Percentiles rank a stretch among this genome's conserved stretches.
These are phyloP conservation scores for Eufriesea mexicana DNA, from an alignment of 1,140 invertebrate genomes.

Conservation along the genomic window DNA sequence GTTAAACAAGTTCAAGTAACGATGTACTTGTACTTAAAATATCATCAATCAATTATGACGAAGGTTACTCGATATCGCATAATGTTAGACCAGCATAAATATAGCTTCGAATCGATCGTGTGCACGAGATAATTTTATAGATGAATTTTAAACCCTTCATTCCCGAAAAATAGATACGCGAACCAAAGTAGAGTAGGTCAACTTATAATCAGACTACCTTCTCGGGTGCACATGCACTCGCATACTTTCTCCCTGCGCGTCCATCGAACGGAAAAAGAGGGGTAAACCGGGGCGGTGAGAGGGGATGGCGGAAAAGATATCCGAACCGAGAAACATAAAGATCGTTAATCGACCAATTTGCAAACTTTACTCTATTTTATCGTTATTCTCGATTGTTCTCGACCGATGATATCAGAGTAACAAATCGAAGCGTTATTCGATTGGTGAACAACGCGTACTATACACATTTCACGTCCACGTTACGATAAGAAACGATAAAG, in stretches of 20 bases:
- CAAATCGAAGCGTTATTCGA: background rate
- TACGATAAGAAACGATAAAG: background rate
- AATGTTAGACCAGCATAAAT: conserved; percentile 25
- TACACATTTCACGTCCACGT: background rate
- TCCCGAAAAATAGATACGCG: conserved; percentile 43
- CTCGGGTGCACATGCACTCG: conserved; percentile 41
- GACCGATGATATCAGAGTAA: background rate
- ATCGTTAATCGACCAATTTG: background rate
- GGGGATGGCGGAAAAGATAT: background rate
- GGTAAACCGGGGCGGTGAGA: no score
- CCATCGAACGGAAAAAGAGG: conserved; percentile 29
- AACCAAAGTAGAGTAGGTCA: conserved; percentile 64
- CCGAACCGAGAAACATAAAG: background rate
- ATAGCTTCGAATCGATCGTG: conserved; percentile 28
- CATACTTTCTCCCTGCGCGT: conserved; percentile 40
- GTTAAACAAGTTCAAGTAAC: background rate
- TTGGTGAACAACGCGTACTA: background rate
- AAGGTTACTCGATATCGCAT: conserved; percentile 36
- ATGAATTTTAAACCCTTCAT: conserved; percentile 27
- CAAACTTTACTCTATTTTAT: background rate
- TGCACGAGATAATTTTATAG: conserved; percentile 10
- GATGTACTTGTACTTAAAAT: conserved; percentile 30
- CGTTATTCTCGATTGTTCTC: background rate
- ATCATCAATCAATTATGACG: conserved; percentile 36
- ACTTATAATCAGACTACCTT: conserved; percentile 58